Conservation (phyloP, 2,888 invertebrate genomes). For the Pecten maximus region DNA sequence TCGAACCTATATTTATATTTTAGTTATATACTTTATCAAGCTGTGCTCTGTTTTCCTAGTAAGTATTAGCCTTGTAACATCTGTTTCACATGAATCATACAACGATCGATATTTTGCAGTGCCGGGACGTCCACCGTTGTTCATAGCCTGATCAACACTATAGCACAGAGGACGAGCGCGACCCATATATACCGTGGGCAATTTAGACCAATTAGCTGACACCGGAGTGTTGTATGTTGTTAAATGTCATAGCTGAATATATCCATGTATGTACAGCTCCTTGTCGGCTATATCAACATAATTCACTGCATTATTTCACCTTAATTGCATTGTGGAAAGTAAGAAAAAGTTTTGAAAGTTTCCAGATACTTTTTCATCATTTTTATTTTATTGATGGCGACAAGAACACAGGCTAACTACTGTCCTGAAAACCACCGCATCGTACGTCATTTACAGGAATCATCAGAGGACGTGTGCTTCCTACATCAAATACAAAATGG, state of each 20-base stretch:
- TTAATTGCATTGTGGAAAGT: background rate
- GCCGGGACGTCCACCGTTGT: background rate
- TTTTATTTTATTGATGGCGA: background rate
- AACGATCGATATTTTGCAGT: background rate
- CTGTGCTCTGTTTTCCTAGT: background rate
- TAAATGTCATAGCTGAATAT: background rate
- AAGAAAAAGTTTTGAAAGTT: background rate
- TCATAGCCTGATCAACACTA: background rate
- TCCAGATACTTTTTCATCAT: background rate
- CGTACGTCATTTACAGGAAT: background rate
- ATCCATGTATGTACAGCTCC: background rate
- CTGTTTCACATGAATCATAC: background rate
- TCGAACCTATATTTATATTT: background rate
- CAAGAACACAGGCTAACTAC: background rate
- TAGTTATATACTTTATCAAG: background rate
- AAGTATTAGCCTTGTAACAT: background rate
- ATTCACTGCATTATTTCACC: background rate
- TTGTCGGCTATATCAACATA: background rate
- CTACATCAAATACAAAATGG: background rate
- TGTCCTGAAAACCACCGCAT: background rate
- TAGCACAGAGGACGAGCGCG: background rate
- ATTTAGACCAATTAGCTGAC: conserved; percentile 3
- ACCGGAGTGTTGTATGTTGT: background rate
- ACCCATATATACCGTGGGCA: conserved; percentile 3
- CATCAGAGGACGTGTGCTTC: background rate